phyloP scores from a whole-genome alignment of 2,113 vertebrate species.

The Saguinus midas region DNA sequence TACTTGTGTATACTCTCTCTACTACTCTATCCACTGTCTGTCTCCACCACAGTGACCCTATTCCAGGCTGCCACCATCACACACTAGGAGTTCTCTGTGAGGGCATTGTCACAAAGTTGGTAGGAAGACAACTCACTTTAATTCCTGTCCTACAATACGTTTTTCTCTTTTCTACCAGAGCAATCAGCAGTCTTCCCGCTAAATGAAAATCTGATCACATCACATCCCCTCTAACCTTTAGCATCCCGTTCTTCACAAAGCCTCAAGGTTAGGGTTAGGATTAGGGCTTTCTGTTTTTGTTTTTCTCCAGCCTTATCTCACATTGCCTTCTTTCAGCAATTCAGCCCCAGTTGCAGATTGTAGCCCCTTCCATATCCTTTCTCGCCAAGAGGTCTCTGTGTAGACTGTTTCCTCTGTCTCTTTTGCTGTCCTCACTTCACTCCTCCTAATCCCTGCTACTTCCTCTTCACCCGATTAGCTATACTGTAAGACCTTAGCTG shows the following conservation, averaged over 20 bases:
- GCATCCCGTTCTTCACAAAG: background rate
- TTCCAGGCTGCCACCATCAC: background rate
- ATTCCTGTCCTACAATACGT: background rate
- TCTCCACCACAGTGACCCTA: rapidly evolving
- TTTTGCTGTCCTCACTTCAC: background rate
- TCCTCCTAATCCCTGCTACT: rapidly evolving
- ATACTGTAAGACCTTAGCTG: background rate
- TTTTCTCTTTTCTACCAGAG: background rate
- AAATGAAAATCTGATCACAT: background rate
- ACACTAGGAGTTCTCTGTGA: rapidly evolving
- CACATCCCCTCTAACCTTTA: background rate
- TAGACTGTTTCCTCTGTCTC: background rate
- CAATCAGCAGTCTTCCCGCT: background rate
- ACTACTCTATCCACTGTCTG: background rate
- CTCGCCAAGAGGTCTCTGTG: background rate
- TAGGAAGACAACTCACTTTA: background rate
- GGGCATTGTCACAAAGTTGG: rapidly evolving
- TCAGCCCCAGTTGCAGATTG: background rate
- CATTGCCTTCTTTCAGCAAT: background rate
- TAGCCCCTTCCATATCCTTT: background rate
- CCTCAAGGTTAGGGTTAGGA: background rate
- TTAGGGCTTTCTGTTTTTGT: background rate
- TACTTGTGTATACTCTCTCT: background rate
- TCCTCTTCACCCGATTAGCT: background rate
- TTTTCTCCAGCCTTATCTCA: background rate